Evolutionary conservation across 2,113 vertebrate genomes (phyloP).

Genomic region (Globicephala melas): DNA sequence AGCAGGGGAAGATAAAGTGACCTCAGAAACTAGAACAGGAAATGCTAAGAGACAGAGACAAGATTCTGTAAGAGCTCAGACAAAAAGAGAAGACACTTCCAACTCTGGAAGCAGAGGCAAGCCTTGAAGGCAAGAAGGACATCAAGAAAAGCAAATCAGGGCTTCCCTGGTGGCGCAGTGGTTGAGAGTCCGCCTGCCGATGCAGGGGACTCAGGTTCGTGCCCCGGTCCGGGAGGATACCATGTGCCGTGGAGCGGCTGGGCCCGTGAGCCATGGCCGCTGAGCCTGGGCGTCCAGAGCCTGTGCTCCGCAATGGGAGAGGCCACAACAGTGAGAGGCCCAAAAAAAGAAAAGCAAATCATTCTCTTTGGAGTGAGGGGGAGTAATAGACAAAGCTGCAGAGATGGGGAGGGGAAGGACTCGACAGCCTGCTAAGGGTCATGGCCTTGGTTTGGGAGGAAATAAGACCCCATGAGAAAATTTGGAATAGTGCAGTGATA

Average conservation of each 20-base stretch:
- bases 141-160: background rate
- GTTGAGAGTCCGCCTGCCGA: too few species aligned
- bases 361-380: background rate
- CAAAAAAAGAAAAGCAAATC: background rate
- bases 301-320: too few species aligned
- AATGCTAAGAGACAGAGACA: background rate
- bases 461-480: background rate
- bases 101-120: background rate
- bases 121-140: background rate
- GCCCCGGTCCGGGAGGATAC: too few species aligned
- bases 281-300: too few species aligned
- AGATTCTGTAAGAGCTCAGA: background rate
- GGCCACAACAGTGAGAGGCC: too few species aligned
- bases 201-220: too few species aligned
- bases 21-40: background rate
- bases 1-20: background rate
- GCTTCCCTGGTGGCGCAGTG: too few species aligned
- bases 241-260: accelerated
- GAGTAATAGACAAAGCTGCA: background rate
- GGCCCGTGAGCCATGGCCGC: too few species aligned
- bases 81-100: background rate
- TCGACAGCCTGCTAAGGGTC: background rate
- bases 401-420: background rate
- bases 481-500: background rate
- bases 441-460: background rate